A percentile compares a stretch with the other conserved stretches of the same genome.
These are phyloP conservation scores for Psophia crepitans DNA, from an alignment of 2,113 vertebrate species.

Conservation along the genomic window DNA sequence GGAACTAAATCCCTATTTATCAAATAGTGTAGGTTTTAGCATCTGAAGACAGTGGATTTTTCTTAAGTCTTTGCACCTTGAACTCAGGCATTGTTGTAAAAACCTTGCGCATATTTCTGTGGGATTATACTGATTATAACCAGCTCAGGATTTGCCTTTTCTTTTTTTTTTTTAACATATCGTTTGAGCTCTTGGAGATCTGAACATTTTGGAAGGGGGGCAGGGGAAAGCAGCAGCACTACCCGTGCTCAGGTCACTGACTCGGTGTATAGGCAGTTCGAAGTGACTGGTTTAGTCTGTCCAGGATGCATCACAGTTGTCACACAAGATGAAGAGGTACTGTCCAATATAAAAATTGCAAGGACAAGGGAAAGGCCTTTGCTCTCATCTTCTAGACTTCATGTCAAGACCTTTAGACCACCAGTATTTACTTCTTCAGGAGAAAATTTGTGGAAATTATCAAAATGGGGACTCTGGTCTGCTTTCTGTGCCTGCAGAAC, in stretches of 20 bases:
- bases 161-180: neutral
- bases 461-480: neutral
- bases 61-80: neutral
- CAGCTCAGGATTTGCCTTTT: neutral
- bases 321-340: neutral
- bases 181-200: neutral
- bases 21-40: neutral
- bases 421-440: neutral
- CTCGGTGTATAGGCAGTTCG: neutral
- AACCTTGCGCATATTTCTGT: neutral
- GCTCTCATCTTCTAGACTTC: neutral
- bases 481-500: neutral
- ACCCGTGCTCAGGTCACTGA: neutral
- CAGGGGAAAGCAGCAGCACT: neutral
- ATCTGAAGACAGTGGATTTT: neutral
- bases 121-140: neutral
- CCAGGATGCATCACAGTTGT: neutral
- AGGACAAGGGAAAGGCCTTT: neutral
- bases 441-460: neutral
- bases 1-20: conserved; percentile 29
- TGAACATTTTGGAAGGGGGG: neutral
- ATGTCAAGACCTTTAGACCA: neutral
- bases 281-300: neutral
- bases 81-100: neutral
- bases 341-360: neutral